Percentiles rank a stretch among this genome's conserved stretches.
Conservation (phyloP, 2,888 invertebrate species). For the Deilephila elpenor region DNA sequence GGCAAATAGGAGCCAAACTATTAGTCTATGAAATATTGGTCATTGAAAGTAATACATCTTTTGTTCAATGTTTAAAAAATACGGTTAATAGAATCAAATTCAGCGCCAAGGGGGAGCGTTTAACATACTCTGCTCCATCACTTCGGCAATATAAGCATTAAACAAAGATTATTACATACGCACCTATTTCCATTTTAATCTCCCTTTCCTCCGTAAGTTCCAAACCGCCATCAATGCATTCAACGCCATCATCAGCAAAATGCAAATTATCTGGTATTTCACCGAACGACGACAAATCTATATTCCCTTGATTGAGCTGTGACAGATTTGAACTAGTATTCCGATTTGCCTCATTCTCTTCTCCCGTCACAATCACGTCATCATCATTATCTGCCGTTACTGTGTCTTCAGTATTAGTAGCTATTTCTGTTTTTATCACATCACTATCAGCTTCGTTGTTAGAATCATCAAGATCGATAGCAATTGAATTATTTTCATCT, state of each 20-base stretch:
- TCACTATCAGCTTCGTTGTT: neutral
- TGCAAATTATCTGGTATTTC: slow-evolving; percentile 48
- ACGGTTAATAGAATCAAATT: no score
- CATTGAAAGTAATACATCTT: no score
- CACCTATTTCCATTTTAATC: neutral
- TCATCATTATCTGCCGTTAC: no score
- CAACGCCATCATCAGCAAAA: slow-evolving; percentile 62
- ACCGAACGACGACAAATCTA: slow-evolving; percentile 38
- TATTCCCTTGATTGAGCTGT: neutral
- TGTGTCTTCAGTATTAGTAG: neutral
- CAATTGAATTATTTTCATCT: neutral
- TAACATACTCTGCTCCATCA: no score
- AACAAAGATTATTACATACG: neutral
- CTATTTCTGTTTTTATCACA: neutral
- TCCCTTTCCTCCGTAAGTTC: slow-evolving; percentile 42
- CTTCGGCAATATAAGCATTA: neutral
- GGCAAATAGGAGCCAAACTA: no score
- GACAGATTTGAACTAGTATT: neutral
- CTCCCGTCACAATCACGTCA: neutral
- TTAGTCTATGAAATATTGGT: no score
- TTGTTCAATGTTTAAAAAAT: no score
- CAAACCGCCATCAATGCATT: slow-evolving; percentile 59
- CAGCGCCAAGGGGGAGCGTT: no score
- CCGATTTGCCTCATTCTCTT: neutral
- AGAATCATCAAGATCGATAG: slow-evolving; percentile 1